Conservation (phyloP, 2,888 invertebrate genomes). For the Agrochola macilenta region DNA sequence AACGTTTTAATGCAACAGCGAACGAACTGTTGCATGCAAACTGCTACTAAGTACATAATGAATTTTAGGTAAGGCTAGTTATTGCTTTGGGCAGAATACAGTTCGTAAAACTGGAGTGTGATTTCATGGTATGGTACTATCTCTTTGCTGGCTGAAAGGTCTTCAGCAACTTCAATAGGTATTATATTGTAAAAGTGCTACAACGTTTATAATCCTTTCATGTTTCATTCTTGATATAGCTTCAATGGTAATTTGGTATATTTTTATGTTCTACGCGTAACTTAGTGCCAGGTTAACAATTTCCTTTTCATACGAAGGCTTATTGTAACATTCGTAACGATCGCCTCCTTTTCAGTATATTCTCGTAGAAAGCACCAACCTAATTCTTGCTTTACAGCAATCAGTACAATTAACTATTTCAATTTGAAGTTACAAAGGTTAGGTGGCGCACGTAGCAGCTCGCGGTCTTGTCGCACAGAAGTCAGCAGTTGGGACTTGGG, state of each 20-base stretch:
- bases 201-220: not conserved
- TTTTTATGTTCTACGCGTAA: slow-evolving; percentile 30
- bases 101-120: slow-evolving; percentile 49
- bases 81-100: slow-evolving; percentile 44
- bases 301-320: slow-evolving; percentile 37
- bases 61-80: slow-evolving; percentile 59
- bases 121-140: slow-evolving; percentile 11
- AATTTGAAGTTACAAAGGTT: slow-evolving; percentile 18
- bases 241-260: slow-evolving; percentile 22
- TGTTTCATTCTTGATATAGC: slow-evolving; percentile 13
- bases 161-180: slow-evolving; percentile 1
- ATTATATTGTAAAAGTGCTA: slow-evolving; percentile 25
- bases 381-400: slow-evolving; percentile 30
- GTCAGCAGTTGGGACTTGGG: slow-evolving; percentile 44
- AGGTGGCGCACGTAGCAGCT: slow-evolving; percentile 37
- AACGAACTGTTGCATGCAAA: slow-evolving; percentile 66
- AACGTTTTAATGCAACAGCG: slow-evolving; percentile 58
- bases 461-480: slow-evolving; percentile 34
- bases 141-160: slow-evolving; percentile 8
- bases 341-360: slow-evolving; percentile 16
- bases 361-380: slow-evolving; percentile 26
- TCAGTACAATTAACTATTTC: slow-evolving; percentile 20
- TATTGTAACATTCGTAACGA: slow-evolving; percentile 41
- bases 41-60: slow-evolving; percentile 61
- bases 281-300: slow-evolving; percentile 40